These are phyloP conservation scores for Clarias batrachus DNA, from an alignment of 2,113 vertebrate genomes.

Conservation along the genomic window DNA sequence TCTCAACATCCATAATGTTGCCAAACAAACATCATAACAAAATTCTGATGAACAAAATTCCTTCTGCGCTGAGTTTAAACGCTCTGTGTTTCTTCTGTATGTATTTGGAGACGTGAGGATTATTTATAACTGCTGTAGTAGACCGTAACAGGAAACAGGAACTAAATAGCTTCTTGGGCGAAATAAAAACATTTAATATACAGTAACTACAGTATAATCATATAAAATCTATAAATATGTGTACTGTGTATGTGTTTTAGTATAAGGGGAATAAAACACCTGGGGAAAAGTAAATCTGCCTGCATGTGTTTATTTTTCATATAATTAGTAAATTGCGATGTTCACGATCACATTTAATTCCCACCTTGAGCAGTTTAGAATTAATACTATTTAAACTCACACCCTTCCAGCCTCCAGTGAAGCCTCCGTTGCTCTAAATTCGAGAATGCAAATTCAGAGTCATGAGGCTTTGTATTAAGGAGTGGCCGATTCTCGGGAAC, in stretches of 20 bases:
- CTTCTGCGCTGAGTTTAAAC: background rate
- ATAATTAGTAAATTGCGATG: background rate
- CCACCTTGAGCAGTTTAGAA: background rate
- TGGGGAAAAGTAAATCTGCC: background rate
- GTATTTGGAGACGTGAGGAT: background rate
- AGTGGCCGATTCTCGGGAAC: background rate
- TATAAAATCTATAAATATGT: background rate
- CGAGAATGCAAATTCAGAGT: too few relatives aligned
- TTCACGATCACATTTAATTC: background rate
- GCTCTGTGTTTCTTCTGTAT: background rate
- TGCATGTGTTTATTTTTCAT: background rate
- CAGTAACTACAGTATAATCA: background rate
- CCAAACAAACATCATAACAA: too few relatives aligned
- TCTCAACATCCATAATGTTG: too few relatives aligned
- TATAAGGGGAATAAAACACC: background rate
- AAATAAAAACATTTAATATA: background rate
- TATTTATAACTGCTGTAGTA: background rate
- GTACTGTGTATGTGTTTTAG: background rate
- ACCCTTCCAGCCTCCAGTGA: background rate
- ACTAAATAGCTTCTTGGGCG: background rate
- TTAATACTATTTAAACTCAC: background rate
- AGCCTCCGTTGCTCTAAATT: background rate
- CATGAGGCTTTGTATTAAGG: background rate
- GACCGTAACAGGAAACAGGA: background rate
- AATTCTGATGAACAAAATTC: too few relatives aligned